Base-by-base conservation (phyloP, 2,888 invertebrate genomes). In the Drosophila multiciliata region DNA sequence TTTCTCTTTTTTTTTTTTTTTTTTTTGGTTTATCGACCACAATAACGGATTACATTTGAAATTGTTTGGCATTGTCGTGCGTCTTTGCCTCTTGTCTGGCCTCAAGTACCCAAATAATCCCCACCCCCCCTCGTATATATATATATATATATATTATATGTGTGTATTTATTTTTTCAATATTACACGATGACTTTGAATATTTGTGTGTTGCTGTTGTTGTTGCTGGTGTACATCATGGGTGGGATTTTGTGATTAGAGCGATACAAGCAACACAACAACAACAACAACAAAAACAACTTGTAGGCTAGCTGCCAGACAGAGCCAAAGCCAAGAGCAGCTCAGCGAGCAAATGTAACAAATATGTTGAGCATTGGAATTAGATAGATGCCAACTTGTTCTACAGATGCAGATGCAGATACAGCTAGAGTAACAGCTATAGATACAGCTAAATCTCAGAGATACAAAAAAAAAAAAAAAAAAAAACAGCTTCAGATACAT, bases 201-300 rank as follows among this genome's bases (percentile, higher is more conserved):
- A 88, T 88, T 84, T 76, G 53, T 76, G 73, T 69, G 45, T 23
- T 45, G 45, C 12, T 45, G 8, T 26, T 29, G 26, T n/a, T 60
- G 36, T 29, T 60, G 62, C 59, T 66, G 78, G 52, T 65, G 60
- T 63, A 77, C 84, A 88, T 82, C 89, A 86, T 86, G 86, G 89
- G 86, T 87, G 89, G 86, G 87, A 86, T 86, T 87, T 89, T 82
- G 87, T 89, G 89, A 87, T 89, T 86, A 85, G 87, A 86, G 72
- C 64, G 78, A 85, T 73, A 82, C 78, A 84, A 71, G 66, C 69
- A 45, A 50, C 66, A 78, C 45, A 45, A 59, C 45, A 54, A 57
- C 40, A 69, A 17, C 52, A 52, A 38, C 45, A 65, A 20, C 55
- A 67, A 49, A 29, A 55, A 23, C 59, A 54, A 36, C 38, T 48